phyloP scores from a whole-genome alignment of 2,888 invertebrate genomes.

The Byasa hedistus region DNA sequence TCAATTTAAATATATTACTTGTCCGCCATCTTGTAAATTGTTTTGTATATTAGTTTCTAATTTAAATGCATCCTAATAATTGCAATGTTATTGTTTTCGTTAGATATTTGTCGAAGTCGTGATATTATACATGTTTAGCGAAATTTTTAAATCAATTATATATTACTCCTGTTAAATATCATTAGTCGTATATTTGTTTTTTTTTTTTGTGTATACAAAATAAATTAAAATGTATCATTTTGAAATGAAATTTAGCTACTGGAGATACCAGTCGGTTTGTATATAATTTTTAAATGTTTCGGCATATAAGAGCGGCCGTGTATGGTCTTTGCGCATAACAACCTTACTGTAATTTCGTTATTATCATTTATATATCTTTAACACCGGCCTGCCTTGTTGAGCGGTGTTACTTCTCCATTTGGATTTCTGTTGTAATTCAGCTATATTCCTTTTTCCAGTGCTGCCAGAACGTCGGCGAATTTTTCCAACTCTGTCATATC shows the following conservation, averaged over 20 bases:
- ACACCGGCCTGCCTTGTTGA: too few species aligned
- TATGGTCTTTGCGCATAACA: too few species aligned
- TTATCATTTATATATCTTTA: too few species aligned
- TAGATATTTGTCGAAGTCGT: constrained; percentile 2
- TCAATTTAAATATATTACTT: not conserved
- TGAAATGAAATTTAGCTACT: not conserved
- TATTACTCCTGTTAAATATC: not conserved
- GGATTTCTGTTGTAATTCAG: too few species aligned
- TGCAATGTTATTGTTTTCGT: constrained; percentile 9
- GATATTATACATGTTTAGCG: constrained; percentile 5
- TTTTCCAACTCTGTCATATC: too few species aligned
- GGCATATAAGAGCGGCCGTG: too few species aligned
- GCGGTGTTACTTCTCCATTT: too few species aligned
- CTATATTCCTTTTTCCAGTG: too few species aligned
- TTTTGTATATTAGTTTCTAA: constrained; percentile 13
- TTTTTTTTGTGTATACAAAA: too few species aligned
- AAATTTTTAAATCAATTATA: not conserved
- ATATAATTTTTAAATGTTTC: not conserved
- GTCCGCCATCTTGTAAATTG: not conserved
- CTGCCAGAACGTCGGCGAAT: too few species aligned
- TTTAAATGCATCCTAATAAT: not conserved
- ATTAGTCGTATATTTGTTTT: not conserved
- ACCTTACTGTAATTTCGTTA: too few species aligned
- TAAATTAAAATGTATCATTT: too few species aligned
- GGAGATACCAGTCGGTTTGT: not conserved